A percentile compares a stretch with the other conserved stretches of the same genome.
These are phyloP conservation scores for Archips xylosteana DNA, from an alignment of 2,888 invertebrate genomes.

Conservation along the genomic window DNA sequence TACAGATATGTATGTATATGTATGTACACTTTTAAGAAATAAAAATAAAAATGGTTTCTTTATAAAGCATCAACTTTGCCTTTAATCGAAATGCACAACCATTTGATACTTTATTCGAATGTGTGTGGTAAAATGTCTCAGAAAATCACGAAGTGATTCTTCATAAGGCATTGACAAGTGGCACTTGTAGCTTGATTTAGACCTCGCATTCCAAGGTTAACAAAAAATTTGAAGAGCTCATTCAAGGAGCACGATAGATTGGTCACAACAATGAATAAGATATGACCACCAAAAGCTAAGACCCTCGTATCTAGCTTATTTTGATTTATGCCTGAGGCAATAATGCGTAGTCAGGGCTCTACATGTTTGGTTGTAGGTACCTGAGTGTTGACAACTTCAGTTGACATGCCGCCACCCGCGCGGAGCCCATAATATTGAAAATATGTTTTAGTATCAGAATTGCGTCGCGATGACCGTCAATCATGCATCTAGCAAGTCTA, in stretches of 20 bases:
- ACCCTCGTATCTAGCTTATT: slow-evolving; percentile 63
- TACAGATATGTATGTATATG: not conserved
- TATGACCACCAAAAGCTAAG: slow-evolving; percentile 53
- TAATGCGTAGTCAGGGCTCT: slow-evolving; percentile 55
- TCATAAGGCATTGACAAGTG: slow-evolving; percentile 52
- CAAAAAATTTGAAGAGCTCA: slow-evolving; percentile 72
- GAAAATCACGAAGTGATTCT: slow-evolving; percentile 37
- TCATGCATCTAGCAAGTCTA: not conserved
- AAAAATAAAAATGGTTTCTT: not conserved
- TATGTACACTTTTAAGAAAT: not conserved
- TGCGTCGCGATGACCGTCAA: not conserved
- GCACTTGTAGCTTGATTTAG: slow-evolving; percentile 62
- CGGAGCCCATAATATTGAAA: slow-evolving; percentile 16
- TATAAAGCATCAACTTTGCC: not conserved
- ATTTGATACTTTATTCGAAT: slow-evolving; percentile 13
- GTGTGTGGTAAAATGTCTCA: slow-evolving; percentile 33
- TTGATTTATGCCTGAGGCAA: slow-evolving; percentile 49
- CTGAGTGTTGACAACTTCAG: slow-evolving; percentile 45
- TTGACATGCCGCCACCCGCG: slow-evolving; percentile 44
- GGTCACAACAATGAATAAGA: slow-evolving; percentile 63
- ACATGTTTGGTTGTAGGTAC: slow-evolving; percentile 53
- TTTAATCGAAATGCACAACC: not conserved
- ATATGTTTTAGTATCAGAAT: not conserved
- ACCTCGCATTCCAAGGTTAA: slow-evolving; percentile 69
- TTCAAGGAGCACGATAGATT: slow-evolving; percentile 68